A percentile compares a stretch with the other conserved stretches of the same genome.
Evolutionary conservation across 1,140 invertebrate genomes (phyloP).

Genomic region (Alviniconcha marisindica): DNA sequence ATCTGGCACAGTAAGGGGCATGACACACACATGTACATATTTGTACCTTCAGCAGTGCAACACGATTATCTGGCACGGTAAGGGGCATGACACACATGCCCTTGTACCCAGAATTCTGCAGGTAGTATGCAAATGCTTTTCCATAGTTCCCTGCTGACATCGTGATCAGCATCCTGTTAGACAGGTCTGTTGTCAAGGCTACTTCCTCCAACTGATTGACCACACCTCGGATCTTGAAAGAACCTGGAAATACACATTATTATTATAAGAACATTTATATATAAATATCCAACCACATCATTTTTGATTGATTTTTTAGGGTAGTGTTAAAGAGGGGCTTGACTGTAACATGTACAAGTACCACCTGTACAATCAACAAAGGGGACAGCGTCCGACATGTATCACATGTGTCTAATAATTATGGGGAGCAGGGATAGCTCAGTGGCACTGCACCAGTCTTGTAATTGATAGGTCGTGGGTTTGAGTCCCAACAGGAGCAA

Average conservation of each 20-base stretch:
- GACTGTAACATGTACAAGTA: neutral
- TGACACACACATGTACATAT: neutral
- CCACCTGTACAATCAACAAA: neutral
- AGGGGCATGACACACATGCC: slow-evolving; percentile 68
- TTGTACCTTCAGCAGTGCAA: slow-evolving; percentile 66
- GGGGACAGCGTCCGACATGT: neutral
- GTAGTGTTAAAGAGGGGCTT: neutral
- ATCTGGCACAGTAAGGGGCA: slow-evolving; percentile 64
- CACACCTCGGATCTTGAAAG: slow-evolving; percentile 71
- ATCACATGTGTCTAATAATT: neutral
- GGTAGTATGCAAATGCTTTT: slow-evolving; percentile 68
- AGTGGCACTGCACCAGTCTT: too few species aligned
- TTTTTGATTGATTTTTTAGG: neutral
- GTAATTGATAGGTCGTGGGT: too few species aligned
- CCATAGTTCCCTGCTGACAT: slow-evolving; percentile 74
- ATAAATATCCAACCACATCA: neutral
- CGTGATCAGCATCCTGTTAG: slow-evolving; percentile 56
- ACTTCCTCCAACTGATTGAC: slow-evolving; percentile 62
- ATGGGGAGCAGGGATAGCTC: neutral
- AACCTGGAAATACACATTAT: slow-evolving; percentile 55
- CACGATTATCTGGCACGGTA: slow-evolving; percentile 63
- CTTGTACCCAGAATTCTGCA: slow-evolving; percentile 49
- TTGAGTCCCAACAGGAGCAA: too few species aligned
- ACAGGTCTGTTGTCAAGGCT: neutral
- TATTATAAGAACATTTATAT: neutral